Evolutionary conservation across 2,888 invertebrate genomes (phyloP).

Genomic region (Drosophila glabriapex): DNA sequence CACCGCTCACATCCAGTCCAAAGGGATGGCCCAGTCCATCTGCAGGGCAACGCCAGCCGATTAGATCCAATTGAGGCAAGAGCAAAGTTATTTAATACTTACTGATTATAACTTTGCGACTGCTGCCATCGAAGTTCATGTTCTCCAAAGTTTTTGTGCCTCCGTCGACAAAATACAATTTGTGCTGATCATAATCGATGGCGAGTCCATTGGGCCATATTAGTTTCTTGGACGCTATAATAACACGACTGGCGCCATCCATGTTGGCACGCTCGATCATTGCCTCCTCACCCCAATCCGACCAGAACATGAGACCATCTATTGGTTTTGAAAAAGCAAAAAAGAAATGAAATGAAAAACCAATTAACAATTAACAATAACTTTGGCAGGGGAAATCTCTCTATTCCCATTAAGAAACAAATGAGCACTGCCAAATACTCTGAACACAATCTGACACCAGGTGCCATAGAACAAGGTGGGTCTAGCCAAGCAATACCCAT

Average conservation of each 20-base stretch:
- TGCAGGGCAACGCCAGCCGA: slow-evolving; percentile 26
- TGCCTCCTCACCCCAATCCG: slow-evolving; percentile 93
- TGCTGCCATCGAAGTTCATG: slow-evolving; percentile 91
- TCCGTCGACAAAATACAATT: slow-evolving; percentile 95
- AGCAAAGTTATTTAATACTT: slow-evolving; percentile 63
- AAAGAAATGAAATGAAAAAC: background rate
- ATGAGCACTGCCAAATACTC: too few relatives aligned
- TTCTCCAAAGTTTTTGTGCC: slow-evolving; percentile 92
- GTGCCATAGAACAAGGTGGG: background rate
- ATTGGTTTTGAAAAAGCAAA: background rate
- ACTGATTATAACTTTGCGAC: slow-evolving; percentile 89
- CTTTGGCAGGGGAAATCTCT: background rate
- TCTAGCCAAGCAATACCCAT: background rate
- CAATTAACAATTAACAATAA: background rate
- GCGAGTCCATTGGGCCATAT: slow-evolving; percentile 95
- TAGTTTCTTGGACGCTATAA: slow-evolving; percentile 89
- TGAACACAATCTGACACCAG: background rate
- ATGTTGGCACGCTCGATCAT: slow-evolving; percentile 95
- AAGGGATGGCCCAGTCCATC: slow-evolving; percentile 91
- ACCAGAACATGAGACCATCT: slow-evolving; percentile 92
- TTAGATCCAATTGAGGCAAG: background rate
- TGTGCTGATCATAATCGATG: slow-evolving; percentile 89
- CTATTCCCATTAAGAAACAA: background rate
- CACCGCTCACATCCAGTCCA: slow-evolving; percentile 91
- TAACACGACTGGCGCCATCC: slow-evolving; percentile 91